A percentile compares a stretch with the other conserved stretches of the same genome.
phyloP scores from a whole-genome alignment of 2,113 vertebrate genomes.

The Ophiodon elongatus region DNA sequence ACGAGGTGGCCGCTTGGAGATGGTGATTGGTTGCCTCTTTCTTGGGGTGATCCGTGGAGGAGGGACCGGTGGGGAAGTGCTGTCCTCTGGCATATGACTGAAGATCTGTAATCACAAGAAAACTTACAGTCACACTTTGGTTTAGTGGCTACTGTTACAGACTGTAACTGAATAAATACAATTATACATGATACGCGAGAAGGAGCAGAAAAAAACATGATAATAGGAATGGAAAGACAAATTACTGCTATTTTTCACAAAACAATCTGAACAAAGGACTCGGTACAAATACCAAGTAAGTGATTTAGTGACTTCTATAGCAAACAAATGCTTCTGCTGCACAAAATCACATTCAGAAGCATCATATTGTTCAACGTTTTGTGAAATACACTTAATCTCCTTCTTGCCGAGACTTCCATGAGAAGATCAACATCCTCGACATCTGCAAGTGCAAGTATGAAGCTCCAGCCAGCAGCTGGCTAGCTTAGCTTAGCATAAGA shows the following conservation, averaged over 20 bases:
- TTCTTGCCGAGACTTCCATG: neutral
- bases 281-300: neutral
- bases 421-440: neutral
- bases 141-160: slow-evolving; percentile 14
- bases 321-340: neutral
- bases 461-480: neutral
- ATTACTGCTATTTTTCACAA: neutral
- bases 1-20: slow-evolving; percentile 93
- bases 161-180: slow-evolving; percentile 2
- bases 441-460: neutral
- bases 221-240: too few species aligned
- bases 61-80: slow-evolving; percentile 87
- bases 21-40: slow-evolving; percentile 96
- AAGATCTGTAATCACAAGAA: slow-evolving; percentile 88
- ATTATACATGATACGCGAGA: neutral
- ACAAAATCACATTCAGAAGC: neutral
- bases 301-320: neutral
- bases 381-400: neutral
- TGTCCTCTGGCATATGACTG: slow-evolving; percentile 91
- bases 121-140: neutral
- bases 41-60: slow-evolving; percentile 92
- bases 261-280: neutral
- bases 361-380: neutral
- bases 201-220: neutral
- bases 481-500: neutral